Conservation (phyloP, 2,888 invertebrate species). For the Serrognathus titanus region DNA sequence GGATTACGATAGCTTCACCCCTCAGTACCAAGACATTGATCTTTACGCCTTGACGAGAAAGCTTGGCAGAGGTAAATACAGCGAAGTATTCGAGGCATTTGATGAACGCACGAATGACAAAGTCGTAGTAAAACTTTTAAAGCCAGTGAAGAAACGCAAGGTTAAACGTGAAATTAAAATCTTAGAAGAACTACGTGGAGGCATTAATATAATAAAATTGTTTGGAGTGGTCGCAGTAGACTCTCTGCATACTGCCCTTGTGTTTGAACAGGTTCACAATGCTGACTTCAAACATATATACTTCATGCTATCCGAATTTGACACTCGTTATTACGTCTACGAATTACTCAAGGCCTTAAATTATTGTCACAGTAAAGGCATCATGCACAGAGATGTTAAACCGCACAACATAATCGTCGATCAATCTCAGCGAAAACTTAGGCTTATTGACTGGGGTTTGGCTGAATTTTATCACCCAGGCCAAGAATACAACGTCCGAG, state of each 20-base stretch:
- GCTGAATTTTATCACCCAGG: slow-evolving; percentile 47
- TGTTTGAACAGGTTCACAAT: slow-evolving; percentile 43
- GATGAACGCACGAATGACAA: slow-evolving; percentile 34
- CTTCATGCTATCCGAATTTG: slow-evolving; percentile 41
- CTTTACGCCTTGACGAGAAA: slow-evolving; percentile 41
- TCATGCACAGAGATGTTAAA: slow-evolving; percentile 48
- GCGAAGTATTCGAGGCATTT: slow-evolving; percentile 46
- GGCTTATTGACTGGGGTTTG: slow-evolving; percentile 47
- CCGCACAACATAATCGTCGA: slow-evolving; percentile 48
- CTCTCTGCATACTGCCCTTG: slow-evolving; percentile 37
- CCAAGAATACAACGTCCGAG: slow-evolving; percentile 46
- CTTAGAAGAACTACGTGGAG: slow-evolving; percentile 42
- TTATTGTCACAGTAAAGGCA: slow-evolving; percentile 46
- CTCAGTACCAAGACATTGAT: slow-evolving; percentile 37
- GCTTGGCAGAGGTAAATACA: slow-evolving; percentile 48
- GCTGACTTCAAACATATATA: slow-evolving; percentile 47
- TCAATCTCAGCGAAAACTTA: slow-evolving; percentile 36
- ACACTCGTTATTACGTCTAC: slow-evolving; percentile 47
- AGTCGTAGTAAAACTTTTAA: slow-evolving; percentile 45
- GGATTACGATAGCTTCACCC: slow-evolving; percentile 42
- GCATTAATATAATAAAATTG: slow-evolving; percentile 42
- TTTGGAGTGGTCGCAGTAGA: slow-evolving; percentile 30
- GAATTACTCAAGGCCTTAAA: slow-evolving; percentile 49
- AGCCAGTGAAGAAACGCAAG: slow-evolving; percentile 46
- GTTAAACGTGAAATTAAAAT: slow-evolving; percentile 48